phyloP scores from a whole-genome alignment of 1,140 invertebrate genomes.

The Drosophila kohkoa region DNA sequence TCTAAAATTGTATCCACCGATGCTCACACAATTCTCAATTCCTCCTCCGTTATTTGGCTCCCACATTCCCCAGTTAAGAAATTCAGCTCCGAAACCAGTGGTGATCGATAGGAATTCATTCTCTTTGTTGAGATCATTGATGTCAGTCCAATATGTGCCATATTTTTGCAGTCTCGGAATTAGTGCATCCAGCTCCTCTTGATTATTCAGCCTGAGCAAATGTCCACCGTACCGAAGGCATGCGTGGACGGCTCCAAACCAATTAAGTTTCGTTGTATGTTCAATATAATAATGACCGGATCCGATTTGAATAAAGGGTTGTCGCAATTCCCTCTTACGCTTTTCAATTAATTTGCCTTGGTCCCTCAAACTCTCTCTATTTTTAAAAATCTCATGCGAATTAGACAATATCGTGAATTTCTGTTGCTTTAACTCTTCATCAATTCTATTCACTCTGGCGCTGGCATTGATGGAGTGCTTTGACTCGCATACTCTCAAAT shows the following conservation, averaged over 20 bases:
- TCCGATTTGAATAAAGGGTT: constrained; percentile 24
- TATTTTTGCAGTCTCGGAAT: background rate
- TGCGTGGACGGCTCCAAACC: constrained; percentile 26
- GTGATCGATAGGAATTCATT: constrained; percentile 12
- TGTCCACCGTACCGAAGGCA: constrained; percentile 2
- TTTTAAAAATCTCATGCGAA: background rate
- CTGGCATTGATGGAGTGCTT: background rate
- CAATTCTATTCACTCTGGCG: constrained; percentile 11
- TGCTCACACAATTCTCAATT: constrained; percentile 6
- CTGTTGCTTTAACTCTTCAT: background rate
- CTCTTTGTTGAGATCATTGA: constrained; percentile 3
- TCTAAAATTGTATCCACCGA: background rate
- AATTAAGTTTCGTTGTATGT: background rate
- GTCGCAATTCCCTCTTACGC: background rate
- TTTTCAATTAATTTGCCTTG: background rate
- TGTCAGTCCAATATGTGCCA: constrained; percentile 3
- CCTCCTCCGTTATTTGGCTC: constrained; percentile 1
- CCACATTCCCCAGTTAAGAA: background rate
- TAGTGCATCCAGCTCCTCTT: constrained; percentile 1
- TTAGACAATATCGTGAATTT: background rate
- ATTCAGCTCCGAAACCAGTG: background rate
- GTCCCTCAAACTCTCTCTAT: background rate
- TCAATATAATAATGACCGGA: constrained; percentile 21
- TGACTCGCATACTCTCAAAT: background rate
- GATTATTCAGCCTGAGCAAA: constrained; percentile 4